Conservation (phyloP, 2,888 invertebrate species). For the Vanessa cardui region DNA sequence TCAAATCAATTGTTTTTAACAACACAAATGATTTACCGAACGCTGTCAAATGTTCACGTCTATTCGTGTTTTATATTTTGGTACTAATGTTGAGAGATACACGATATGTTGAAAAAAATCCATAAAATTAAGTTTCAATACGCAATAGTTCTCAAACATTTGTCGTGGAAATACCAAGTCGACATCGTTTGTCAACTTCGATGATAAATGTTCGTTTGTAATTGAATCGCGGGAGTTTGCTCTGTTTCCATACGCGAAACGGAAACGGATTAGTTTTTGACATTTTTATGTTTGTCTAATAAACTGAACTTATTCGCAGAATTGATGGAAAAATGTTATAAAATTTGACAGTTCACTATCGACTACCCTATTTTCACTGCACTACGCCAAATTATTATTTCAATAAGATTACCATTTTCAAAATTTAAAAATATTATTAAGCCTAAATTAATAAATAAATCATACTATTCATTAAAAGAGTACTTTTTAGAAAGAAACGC, state of each 20-base stretch:
- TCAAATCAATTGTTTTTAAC: neutral
- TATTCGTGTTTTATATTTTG: neutral
- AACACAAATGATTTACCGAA: neutral
- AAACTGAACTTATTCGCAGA: neutral
- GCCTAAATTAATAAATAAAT: too few species aligned
- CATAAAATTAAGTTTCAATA: slow-evolving; percentile 42
- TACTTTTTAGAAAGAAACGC: too few species aligned
- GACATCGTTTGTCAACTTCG: slow-evolving; percentile 52
- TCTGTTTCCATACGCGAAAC: slow-evolving; percentile 39
- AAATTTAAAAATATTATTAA: too few species aligned
- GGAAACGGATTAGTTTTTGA: slow-evolving; percentile 40
- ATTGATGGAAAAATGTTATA: too few species aligned
- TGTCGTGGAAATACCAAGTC: slow-evolving; percentile 53
- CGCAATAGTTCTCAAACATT: slow-evolving; percentile 51
- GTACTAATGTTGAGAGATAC: neutral
- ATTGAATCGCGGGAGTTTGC: slow-evolving; percentile 49
- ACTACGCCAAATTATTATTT: too few species aligned
- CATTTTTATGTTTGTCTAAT: slow-evolving; percentile 38
- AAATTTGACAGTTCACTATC: too few species aligned
- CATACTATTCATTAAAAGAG: too few species aligned
- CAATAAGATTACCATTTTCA: too few species aligned
- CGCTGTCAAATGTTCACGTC: neutral
- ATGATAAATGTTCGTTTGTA: slow-evolving; percentile 53
- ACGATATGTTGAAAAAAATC: slow-evolving; percentile 39
- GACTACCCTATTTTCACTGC: too few species aligned